Evolutionary conservation across 2,888 invertebrate species (phyloP).

Genomic region (Rhodophaea formosa): DNA sequence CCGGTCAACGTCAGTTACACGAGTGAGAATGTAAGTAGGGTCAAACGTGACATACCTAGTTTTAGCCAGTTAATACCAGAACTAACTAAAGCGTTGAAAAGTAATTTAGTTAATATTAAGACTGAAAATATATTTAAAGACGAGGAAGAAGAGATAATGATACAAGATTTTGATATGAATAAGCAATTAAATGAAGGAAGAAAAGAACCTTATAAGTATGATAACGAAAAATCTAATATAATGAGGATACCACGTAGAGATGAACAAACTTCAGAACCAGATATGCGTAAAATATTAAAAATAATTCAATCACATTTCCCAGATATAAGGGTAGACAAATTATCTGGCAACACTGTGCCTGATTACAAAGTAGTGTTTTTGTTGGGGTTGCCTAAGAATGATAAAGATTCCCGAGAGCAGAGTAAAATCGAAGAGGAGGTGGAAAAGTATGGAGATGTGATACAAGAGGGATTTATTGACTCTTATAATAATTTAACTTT

Average conservation of each 20-base stretch:
- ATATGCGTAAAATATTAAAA: conserved; percentile 39
- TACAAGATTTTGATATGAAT: conserved; percentile 71
- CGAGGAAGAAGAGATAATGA: conserved; percentile 40
- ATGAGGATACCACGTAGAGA: conserved; percentile 73
- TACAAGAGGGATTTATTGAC: conserved; percentile 91
- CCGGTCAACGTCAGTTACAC: conserved; percentile 29
- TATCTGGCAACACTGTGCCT: conserved; percentile 36
- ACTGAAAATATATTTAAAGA: conserved; percentile 57
- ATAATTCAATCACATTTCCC: conserved; percentile 48
- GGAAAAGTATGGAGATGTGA: conserved; percentile 86
- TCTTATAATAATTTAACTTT: conserved; percentile 93
- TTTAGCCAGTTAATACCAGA: conserved; percentile 58
- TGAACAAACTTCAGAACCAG: conserved; percentile 43
- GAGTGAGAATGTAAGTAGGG: conserved; percentile 39
- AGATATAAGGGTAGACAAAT: conserved; percentile 33
- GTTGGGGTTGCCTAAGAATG: conserved; percentile 83
- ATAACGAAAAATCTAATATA: conserved; percentile 59
- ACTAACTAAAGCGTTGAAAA: conserved; percentile 58
- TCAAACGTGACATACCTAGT: conserved; percentile 32
- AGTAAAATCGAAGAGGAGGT: conserved; percentile 84
- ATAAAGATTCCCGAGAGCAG: conserved; percentile 81
- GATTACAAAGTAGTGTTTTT: conserved; percentile 73
- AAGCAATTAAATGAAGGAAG: conserved; percentile 52
- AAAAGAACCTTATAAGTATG: conserved; percentile 45
- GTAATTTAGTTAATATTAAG: conserved; percentile 44